phyloP scores from a whole-genome alignment of 2,888 invertebrate genomes.

The Calephelis perditalis region DNA sequence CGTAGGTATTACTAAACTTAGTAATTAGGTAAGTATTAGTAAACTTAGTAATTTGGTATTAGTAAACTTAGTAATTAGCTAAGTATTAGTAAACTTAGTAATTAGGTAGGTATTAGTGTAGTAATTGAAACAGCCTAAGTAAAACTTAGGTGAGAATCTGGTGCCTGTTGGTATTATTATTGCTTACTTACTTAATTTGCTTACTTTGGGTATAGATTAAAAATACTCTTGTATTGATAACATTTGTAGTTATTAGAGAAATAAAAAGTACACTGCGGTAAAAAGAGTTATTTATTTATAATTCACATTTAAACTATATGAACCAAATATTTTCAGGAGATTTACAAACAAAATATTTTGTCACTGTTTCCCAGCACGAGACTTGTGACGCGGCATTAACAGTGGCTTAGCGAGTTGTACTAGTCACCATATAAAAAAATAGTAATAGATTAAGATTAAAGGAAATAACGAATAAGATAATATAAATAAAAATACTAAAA shows the following conservation, averaged over 20 bases:
- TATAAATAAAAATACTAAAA: conserved; percentile 7
- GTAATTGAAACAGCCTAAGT: too few relatives aligned
- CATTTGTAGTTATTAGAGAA: conserved; percentile 1
- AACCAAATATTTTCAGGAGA: conserved; percentile 59
- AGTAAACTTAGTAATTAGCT: too few relatives aligned
- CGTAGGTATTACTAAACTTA: too few relatives aligned
- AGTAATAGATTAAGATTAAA: conserved; percentile 3
- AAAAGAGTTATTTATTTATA: conserved; percentile 75
- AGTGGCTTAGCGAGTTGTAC: conserved; percentile 32
- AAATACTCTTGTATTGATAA: too few relatives aligned
- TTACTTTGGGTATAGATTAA: too few relatives aligned
- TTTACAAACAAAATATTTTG: conserved; percentile 47
- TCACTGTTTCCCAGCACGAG: conserved; percentile 32
- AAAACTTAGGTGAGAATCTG: too few relatives aligned
- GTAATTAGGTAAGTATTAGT: too few relatives aligned
- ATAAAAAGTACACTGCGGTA: conserved; percentile 43
- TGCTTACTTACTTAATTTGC: too few relatives aligned
- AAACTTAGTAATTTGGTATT: too few relatives aligned
- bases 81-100: too few relatives aligned
- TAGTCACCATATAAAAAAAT: neutral
- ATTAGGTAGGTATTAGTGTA: too few relatives aligned
- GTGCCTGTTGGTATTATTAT: too few relatives aligned
- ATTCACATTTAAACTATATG: conserved; percentile 65
- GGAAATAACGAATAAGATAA: conserved; percentile 8
- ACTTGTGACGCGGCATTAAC: conserved; percentile 46